Evolutionary conservation across 2,113 vertebrate species (phyloP), one percentile per base, ranked within the genome.

Genomic region (Periophthalmus modestus): DNA sequence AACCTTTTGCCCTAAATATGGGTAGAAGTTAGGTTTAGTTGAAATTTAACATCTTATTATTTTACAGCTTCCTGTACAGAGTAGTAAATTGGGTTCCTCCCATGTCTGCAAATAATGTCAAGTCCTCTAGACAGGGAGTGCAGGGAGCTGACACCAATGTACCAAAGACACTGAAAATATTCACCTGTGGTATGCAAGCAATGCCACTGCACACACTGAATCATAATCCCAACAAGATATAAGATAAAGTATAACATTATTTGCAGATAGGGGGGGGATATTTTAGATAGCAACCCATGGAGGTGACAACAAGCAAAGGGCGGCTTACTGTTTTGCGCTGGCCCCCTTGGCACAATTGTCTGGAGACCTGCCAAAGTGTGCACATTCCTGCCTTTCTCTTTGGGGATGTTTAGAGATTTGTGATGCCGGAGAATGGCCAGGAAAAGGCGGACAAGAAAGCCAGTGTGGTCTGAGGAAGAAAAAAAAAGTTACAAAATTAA

Each of bases 331-430:
- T 10, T 7, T 73, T 52, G 73, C 55, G 68, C 55, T 43, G 80
- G 76, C 79, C 82, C 74, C 67, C 63, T 65, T 74, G 73, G 76
- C 77, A 82, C 82, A 84, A 77, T 80, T 75, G 72, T 69, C 71
- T 91, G 89, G 92, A 89, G 67, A 68, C 63, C 75, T 69, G 89
- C 92, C 92, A 92, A 83, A 43, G 62, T 50, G 62, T 81, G 87
- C 73, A 81, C 90, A 94, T 93, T 94, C 91, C 90, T 92, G 28
- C 74, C 67, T 75, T 88, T 91, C 81, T 86, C 86, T 74, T 71
- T 61, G 74, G 73, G 74, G 34, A 62, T 24, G 33, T 72, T 74
- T 9, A 7, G 59, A 75, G 74, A 74, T 75, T 69, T 73, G 79
- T 47, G 69, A 74, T 76, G 79, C 82, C 83, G 75, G 47, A 82